Percentiles rank a stretch among this genome's conserved stretches.
phyloP scores from a whole-genome alignment of 1,140 invertebrate genomes.

The Protaetia brevitarsis region DNA sequence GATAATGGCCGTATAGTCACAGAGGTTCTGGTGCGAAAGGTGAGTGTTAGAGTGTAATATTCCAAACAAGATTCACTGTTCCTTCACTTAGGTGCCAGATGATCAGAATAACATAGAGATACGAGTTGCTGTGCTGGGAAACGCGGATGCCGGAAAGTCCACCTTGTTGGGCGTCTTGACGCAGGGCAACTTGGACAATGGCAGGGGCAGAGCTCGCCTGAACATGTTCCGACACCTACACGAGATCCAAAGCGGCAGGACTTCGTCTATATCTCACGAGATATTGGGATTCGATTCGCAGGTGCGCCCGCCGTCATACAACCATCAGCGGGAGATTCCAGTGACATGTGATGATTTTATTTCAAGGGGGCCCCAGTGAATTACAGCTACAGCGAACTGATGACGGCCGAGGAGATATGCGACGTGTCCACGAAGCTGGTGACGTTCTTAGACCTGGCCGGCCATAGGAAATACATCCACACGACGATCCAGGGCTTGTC shows the following conservation, averaged over 20 bases:
- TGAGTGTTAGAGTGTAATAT: slow-evolving; percentile 40
- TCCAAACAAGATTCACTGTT: background rate
- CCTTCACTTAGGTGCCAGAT: slow-evolving; percentile 69
- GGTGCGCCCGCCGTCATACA: slow-evolving; percentile 39
- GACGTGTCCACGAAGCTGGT: slow-evolving; percentile 87
- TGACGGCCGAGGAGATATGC: slow-evolving; percentile 92
- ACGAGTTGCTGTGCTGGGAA: slow-evolving; percentile 87
- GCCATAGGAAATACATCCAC: slow-evolving; percentile 92
- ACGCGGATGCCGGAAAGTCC: slow-evolving; percentile 91
- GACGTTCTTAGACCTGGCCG: slow-evolving; percentile 94
- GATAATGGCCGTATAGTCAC: slow-evolving; percentile 60
- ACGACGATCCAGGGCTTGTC: slow-evolving; percentile 94
- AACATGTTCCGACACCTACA: slow-evolving; percentile 96
- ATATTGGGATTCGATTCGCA: slow-evolving; percentile 90
- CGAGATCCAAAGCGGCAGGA: slow-evolving; percentile 93
- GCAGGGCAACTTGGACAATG: slow-evolving; percentile 94
- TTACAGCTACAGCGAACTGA: slow-evolving; percentile 85
- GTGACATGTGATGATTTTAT: slow-evolving; percentile 26
- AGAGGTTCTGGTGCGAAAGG: slow-evolving; percentile 89
- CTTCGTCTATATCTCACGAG: slow-evolving; percentile 95
- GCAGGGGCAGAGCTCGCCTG: slow-evolving; percentile 85
- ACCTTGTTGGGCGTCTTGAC: slow-evolving; percentile 92
- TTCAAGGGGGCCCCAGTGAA: slow-evolving; percentile 66
- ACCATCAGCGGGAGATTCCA: background rate
- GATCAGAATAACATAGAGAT: slow-evolving; percentile 89